Base-by-base conservation (phyloP, 2,797 vertebrate genomes). In the Dendrocincla fuliginosa region DNA sequence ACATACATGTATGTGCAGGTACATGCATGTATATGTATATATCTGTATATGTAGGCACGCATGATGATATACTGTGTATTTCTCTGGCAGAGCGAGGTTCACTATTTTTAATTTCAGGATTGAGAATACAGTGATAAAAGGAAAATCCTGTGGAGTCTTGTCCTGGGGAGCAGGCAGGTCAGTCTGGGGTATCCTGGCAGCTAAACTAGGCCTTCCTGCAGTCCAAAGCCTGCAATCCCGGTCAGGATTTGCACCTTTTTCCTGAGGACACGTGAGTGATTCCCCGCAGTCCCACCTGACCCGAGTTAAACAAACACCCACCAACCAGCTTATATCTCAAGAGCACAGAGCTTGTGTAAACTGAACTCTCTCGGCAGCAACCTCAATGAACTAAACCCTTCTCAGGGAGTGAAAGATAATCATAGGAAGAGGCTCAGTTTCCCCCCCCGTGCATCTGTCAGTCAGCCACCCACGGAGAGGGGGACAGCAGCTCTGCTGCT, bases 21-120 rank as follows among this genome's bases (percentile, higher is more conserved):
- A 11, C 12, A 3, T 70, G 11, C 30, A 9, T 2, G 5, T 52
- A 28, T 50, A 20, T 28, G 16, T 30, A 27, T 49, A 7, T 49
- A 1, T 3, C 6, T n/a, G 27, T 37, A 3, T n/a, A 30, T 23
- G 2, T 11, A 30, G 42, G 35, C 18, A 6, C 0, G 0, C 13
- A 52, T 53, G 30, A 53, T 53, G 52, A 53, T 32, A 32, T 15
- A 13, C 18, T 32, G 52, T 24, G 5, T 61, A 27, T 74, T 55
- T 74, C 47, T 49, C 6, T 23, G 30, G 73, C 69, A 60, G 24
- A 39, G 27, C 6, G 33, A 50, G 44, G 37, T 32, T 18, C 2
- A 2, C 12, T 18, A 3, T 23, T 27, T 79, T 61, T 46, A 6
- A 27, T 70, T 32, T 46, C 57, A 32, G 47, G 9, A 20, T 1